A percentile compares a stretch with the other conserved stretches of the same genome.
phyloP scores from a whole-genome alignment of 2,113 vertebrate species.

The Corynorhinus townsendii region DNA sequence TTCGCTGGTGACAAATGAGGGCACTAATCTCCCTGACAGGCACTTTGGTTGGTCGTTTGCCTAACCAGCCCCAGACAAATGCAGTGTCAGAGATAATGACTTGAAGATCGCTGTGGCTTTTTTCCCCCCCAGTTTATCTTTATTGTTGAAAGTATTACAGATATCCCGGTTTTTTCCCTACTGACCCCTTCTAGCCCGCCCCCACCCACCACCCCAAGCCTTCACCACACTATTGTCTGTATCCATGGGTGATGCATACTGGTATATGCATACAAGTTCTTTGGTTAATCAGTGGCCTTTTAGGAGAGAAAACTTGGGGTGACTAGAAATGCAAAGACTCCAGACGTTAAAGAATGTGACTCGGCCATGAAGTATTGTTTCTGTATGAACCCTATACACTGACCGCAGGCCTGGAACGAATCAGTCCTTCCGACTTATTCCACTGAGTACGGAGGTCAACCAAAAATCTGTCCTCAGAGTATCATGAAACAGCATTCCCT shows the following conservation, averaged over 20 bases:
- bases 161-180: too few relatives aligned
- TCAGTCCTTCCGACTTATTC: background rate
- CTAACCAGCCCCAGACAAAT: constrained; percentile 57
- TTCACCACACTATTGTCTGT: too few relatives aligned
- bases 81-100: constrained; percentile 34
- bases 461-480: too few relatives aligned
- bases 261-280: too few relatives aligned
- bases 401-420: background rate
- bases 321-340: constrained; percentile 45
- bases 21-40: constrained; percentile 57
- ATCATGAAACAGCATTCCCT: too few relatives aligned
- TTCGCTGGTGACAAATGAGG: constrained; percentile 59
- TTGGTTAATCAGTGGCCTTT: background rate
- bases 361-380: background rate
- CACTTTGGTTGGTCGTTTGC: constrained; percentile 54
- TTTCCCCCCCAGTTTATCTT: too few relatives aligned
- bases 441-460: background rate
- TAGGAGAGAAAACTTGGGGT: constrained; percentile 36
- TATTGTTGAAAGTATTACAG: too few relatives aligned
- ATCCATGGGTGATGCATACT: too few relatives aligned
- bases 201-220: too few relatives aligned
- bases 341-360: background rate
- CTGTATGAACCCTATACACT: background rate
- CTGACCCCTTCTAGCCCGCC: too few relatives aligned
- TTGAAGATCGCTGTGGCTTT: background rate